Percentiles rank a stretch among this genome's conserved stretches.
phyloP scores from a whole-genome alignment of 2,888 invertebrate species.

The Carabus problematicus region DNA sequence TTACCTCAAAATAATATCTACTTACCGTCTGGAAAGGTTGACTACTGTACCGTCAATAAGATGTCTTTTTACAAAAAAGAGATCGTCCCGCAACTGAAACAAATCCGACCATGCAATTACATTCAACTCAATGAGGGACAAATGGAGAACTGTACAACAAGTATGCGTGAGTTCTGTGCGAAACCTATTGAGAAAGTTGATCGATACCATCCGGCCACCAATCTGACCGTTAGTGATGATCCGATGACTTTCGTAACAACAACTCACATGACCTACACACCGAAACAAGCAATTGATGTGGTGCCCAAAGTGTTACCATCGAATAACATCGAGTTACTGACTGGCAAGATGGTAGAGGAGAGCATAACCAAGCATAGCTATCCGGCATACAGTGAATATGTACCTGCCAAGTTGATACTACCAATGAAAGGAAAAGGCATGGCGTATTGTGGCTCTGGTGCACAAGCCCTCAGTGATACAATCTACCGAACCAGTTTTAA shows the following conservation, averaged over 20 bases:
- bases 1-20: slow-evolving; percentile 50
- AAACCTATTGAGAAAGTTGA: slow-evolving; percentile 61
- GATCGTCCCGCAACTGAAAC: slow-evolving; percentile 57
- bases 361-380: slow-evolving; percentile 67
- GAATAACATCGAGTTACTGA: not conserved
- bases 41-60: slow-evolving; percentile 61
- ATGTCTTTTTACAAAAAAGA: slow-evolving; percentile 65
- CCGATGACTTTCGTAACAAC: slow-evolving; percentile 53
- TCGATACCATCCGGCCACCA: slow-evolving; percentile 58
- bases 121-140: slow-evolving; percentile 66
- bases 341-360: slow-evolving; percentile 40
- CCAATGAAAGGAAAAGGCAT: slow-evolving; percentile 45
- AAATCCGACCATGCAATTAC: slow-evolving; percentile 63
- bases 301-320: slow-evolving; percentile 12
- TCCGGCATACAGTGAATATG: slow-evolving; percentile 47
- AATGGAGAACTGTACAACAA: slow-evolving; percentile 69
- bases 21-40: slow-evolving; percentile 47
- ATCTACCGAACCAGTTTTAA: slow-evolving; percentile 61
- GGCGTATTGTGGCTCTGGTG: slow-evolving; percentile 61
- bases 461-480: slow-evolving; percentile 63
- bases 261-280: slow-evolving; percentile 39
- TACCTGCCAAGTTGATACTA: slow-evolving; percentile 19
- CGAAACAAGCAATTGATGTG: slow-evolving; percentile 11
- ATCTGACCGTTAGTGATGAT: slow-evolving; percentile 56
- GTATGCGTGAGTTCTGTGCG: slow-evolving; percentile 69